Evolutionary conservation across 2,888 invertebrate species (phyloP), one percentile per base, ranked within the genome.

Genomic region (Sialis lutaria): DNA sequence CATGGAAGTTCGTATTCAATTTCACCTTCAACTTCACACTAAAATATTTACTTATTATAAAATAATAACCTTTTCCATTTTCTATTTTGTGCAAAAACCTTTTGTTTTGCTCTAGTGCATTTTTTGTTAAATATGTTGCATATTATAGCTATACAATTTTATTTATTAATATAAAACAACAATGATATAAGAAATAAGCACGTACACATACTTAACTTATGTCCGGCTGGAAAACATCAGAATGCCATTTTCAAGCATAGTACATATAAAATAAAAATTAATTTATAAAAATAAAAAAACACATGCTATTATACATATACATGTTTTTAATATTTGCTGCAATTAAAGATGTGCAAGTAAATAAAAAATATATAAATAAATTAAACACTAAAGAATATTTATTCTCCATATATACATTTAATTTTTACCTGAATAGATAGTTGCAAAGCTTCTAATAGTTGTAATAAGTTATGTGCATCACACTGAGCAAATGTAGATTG

Each of bases 1-100:
- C 79, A 76, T 0, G 84, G 82, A 58, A 85, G 82, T 64, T 85
- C 84, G 59, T 78, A 84, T 56, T 82, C 81, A 9, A 77, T 65
- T 55, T 82, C 82, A 3, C 75, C 79, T 49, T 79, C 80, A 33
- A 75, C 73, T 55, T 81, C 79, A 60, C 78, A 79, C 70, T 77
- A 63, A 48, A 63, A 64, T 37, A 8, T 37, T 37, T 9, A 9
- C 8, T 9, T 35, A n/a, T 8, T 35, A 35, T 35, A n/a, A 9
- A 9, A 35, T 9, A 35, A 35, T 9, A 35, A 35, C 8, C 35
- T 35, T 7, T n/a, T 31, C 12, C 10, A 22, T 22, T 22, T 22
- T 22, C 22, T 22, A 22, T 22, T 22, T 22, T 22, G 22, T 22
- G 4, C 22, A 22, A 22, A 22, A 22, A 22, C 22, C 22, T 22